phyloP scores from a whole-genome alignment of 1,140 invertebrate species.

The Pseudomyrmex gracilis region DNA sequence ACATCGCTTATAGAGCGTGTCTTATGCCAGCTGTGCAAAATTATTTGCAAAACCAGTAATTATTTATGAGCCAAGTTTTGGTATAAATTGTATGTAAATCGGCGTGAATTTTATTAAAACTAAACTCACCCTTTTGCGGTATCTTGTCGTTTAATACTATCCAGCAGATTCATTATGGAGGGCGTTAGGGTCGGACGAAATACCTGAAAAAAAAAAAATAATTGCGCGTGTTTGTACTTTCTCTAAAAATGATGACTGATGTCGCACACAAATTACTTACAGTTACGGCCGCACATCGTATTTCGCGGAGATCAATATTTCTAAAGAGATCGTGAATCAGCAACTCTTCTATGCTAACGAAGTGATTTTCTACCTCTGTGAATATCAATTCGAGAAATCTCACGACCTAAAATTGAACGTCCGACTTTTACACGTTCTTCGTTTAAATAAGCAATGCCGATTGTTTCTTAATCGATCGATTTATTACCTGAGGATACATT shows the following conservation, averaged over 20 bases:
- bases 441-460: not conserved
- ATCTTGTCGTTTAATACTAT: slow-evolving; percentile 83
- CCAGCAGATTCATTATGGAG: slow-evolving; percentile 82
- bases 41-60: slow-evolving; percentile 58
- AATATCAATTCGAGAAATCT: slow-evolving; percentile 94
- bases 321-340: slow-evolving; percentile 93
- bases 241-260: slow-evolving; percentile 19
- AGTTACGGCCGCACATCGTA: slow-evolving; percentile 88
- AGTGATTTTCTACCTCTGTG: slow-evolving; percentile 87
- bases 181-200: slow-evolving; percentile 83
- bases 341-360: slow-evolving; percentile 92
- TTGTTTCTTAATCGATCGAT: slow-evolving; percentile 24
- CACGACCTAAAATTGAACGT: slow-evolving; percentile 86
- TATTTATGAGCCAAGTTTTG: slow-evolving; percentile 10
- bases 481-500: slow-evolving; percentile 90
- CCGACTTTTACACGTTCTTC: slow-evolving; percentile 53
- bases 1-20: slow-evolving; percentile 75
- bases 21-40: slow-evolving; percentile 78
- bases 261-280: slow-evolving; percentile 76
- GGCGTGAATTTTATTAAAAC: not conserved
- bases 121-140: slow-evolving; percentile 77
- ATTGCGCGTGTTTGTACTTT: not conserved
- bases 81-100: not conserved
- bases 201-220: slow-evolving; percentile 78
- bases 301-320: slow-evolving; percentile 94